phyloP scores from a whole-genome alignment of 2,888 invertebrate genomes.

The Scaptomyza flava region DNA sequence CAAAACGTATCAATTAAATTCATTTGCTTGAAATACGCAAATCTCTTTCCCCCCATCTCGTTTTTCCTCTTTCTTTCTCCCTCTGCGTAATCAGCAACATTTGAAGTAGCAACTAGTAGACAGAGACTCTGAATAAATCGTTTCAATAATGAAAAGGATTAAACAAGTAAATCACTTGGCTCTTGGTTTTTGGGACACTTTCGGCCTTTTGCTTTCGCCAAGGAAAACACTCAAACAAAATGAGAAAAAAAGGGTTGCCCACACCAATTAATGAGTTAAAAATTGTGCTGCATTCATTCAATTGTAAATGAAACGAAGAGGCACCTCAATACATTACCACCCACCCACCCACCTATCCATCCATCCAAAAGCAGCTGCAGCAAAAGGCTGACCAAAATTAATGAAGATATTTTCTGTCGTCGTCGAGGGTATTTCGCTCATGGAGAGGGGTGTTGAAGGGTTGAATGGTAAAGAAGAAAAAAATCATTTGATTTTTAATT shows the following conservation, averaged over 20 bases:
- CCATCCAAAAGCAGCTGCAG: slow-evolving; percentile 49
- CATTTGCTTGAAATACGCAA: neutral
- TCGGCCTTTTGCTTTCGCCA: slow-evolving; percentile 15
- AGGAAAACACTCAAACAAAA: slow-evolving; percentile 9
- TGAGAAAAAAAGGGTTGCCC: slow-evolving; percentile 60
- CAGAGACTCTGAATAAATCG: slow-evolving; percentile 53
- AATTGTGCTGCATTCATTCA: slow-evolving; percentile 76
- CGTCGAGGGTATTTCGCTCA: slow-evolving; percentile 10
- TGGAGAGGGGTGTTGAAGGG: slow-evolving; percentile 1
- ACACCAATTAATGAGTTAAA: slow-evolving; percentile 78
- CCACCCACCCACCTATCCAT: neutral
- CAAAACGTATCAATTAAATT: slow-evolving; percentile 58
- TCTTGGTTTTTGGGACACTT: slow-evolving; percentile 61
- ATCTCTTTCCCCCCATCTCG: neutral
- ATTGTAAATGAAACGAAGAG: slow-evolving; percentile 50
- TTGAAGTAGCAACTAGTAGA: slow-evolving; percentile 53
- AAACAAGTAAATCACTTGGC: slow-evolving; percentile 77
- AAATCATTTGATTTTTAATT: slow-evolving; percentile 80
- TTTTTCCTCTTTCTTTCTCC: slow-evolving; percentile 4
- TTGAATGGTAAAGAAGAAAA: slow-evolving; percentile 25
- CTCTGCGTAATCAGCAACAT: slow-evolving; percentile 61
- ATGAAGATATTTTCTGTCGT: slow-evolving; percentile 75
- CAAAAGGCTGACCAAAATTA: slow-evolving; percentile 69
- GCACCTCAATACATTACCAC: neutral
- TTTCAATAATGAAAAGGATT: slow-evolving; percentile 70